Percentiles rank a stretch among this genome's conserved stretches.
phyloP scores from a whole-genome alignment of 1,140 invertebrate genomes.

The Aphaenogaster floridana region DNA sequence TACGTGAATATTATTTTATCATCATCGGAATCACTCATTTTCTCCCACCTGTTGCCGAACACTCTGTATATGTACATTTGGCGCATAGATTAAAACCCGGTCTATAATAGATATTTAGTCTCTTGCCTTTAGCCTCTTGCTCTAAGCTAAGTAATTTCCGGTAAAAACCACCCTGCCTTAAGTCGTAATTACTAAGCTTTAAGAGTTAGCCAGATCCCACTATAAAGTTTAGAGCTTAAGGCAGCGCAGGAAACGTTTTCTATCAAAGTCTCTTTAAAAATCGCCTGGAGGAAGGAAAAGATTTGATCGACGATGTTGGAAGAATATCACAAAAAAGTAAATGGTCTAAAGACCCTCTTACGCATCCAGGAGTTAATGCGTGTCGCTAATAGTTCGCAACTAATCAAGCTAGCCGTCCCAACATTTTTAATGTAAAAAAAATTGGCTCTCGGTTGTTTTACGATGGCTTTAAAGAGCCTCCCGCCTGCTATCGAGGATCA shows the following conservation, averaged over 20 bases:
- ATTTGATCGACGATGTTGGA: not conserved
- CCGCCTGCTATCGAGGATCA: not conserved
- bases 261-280: not conserved
- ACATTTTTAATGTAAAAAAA: not conserved
- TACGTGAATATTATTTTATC: too few relatives aligned
- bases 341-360: not conserved
- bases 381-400: not conserved
- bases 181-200: too few relatives aligned
- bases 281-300: not conserved
- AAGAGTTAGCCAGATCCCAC: too few relatives aligned
- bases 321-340: not conserved
- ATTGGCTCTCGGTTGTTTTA: conserved; percentile 13
- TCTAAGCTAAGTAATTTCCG: too few relatives aligned
- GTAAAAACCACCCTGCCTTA: too few relatives aligned
- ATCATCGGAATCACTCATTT: too few relatives aligned
- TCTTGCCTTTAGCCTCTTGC: too few relatives aligned
- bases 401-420: not conserved
- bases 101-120: too few relatives aligned
- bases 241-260: too few relatives aligned
- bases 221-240: too few relatives aligned
- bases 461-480: not conserved
- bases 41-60: too few relatives aligned
- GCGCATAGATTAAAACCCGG: not conserved
- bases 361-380: not conserved
- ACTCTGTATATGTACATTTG: not conserved